phyloP scores from a whole-genome alignment of 1,140 invertebrate species.

The Platorchestia sp. region DNA sequence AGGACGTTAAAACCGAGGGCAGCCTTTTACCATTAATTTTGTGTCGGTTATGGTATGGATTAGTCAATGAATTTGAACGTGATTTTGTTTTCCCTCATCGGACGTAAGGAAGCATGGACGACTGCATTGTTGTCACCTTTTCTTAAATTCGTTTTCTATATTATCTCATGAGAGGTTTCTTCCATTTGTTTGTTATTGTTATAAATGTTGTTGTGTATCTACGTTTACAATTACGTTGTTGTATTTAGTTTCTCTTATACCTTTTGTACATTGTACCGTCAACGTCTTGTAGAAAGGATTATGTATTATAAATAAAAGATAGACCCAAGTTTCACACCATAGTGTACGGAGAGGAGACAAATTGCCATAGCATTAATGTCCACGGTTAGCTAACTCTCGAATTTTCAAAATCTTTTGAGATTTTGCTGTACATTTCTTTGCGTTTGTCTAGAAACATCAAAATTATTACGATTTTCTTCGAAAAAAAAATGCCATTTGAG shows the following conservation, averaged over 20 bases:
- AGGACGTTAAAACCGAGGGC: not conserved
- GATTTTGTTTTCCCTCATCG: not conserved
- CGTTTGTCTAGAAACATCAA: not conserved
- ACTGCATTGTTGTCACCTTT: not conserved
- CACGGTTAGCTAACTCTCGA: not conserved
- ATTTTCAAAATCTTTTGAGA: not conserved
- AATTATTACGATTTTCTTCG: not conserved
- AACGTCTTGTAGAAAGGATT: conserved; percentile 39
- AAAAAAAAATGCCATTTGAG: not conserved
- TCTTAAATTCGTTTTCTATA: not conserved
- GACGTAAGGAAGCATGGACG: not conserved
- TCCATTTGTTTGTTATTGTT: conserved; percentile 54
- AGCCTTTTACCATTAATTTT: not conserved
- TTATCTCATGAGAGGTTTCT: conserved; percentile 15
- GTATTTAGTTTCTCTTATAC: conserved; percentile 52
- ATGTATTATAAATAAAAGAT: conserved; percentile 27
- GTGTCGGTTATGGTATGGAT: not conserved
- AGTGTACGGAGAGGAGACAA: not conserved
- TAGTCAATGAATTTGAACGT: not conserved
- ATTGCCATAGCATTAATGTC: not conserved
- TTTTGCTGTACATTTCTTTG: not conserved
- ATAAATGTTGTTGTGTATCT: conserved; percentile 53
- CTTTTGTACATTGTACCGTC: conserved; percentile 36
- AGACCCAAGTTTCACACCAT: not conserved
- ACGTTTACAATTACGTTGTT: conserved; percentile 43